phyloP scores from a whole-genome alignment of 2,113 vertebrate genomes.

The Salvator merianae region DNA sequence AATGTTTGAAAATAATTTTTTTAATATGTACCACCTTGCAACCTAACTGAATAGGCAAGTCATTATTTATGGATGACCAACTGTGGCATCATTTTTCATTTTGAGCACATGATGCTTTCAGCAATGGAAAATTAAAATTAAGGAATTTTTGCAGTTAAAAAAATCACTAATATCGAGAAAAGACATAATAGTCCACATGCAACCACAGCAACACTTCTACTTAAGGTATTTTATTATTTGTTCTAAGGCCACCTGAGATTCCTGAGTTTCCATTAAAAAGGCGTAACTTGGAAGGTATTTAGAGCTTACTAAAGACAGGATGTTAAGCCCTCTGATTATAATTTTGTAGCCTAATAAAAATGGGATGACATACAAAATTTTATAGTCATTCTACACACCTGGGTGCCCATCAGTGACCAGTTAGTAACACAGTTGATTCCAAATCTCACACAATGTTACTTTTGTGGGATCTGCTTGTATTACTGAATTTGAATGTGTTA shows the following conservation, averaged over 20 bases:
- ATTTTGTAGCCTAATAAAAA: not conserved
- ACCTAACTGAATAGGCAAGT: not conserved
- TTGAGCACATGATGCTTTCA: not conserved
- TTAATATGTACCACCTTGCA: not conserved
- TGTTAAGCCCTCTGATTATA: not conserved
- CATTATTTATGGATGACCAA: not conserved
- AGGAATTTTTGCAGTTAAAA: not conserved
- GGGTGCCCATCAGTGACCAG: too few relatives aligned
- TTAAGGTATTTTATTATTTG: not conserved
- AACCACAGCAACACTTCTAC: not conserved
- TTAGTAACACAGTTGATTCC: too few relatives aligned
- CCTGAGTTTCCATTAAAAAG: not conserved
- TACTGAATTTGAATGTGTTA: not conserved
- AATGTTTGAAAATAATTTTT: not conserved
- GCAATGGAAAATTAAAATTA: not conserved
- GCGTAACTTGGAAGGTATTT: not conserved
- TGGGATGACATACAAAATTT: not conserved
- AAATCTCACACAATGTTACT: too few relatives aligned
- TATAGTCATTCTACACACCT: not conserved
- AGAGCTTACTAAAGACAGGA: not conserved
- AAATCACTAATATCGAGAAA: not conserved
- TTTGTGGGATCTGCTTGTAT: not conserved
- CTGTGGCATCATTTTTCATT: not conserved
- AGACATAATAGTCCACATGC: not conserved
- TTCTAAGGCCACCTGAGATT: not conserved